Base-by-base conservation (phyloP, 2,113 vertebrate species). In the Calidris pygmaea region DNA sequence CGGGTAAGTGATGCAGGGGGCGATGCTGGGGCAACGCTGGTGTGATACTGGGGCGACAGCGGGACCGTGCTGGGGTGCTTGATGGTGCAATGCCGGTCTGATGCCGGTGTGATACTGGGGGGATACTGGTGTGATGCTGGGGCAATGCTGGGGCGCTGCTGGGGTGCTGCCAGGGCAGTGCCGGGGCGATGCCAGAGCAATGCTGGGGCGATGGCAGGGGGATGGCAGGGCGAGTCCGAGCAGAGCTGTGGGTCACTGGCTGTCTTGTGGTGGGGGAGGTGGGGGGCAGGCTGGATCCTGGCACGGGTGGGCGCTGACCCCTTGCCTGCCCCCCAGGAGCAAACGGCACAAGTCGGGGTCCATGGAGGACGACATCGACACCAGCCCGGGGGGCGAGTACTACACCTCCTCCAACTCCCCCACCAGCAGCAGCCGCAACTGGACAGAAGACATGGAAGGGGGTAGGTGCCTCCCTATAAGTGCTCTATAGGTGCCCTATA, bases 391-490 rank as follows among this genome's bases (percentile, higher is more conserved):
- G 45, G 99, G 99, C 41, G 99, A 99, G 90, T 99, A 99, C 96
- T 99, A 99, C 98, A 98, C 99, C 71, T 99, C 99, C 48, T 99
- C 99, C 68, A 99, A 98, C 89, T 99, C 99, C 55, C 99, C 99
- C 68, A 99, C 99, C 87, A 99, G 99, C 98, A 99, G 99, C 98
- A 99, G 98, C 97, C 98, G 99, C 91, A 99, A 99, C 98, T 99
- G 99, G 99, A 99, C 98, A 39, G 99, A 99, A 83, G 99, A 99
- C 95, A 99, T 99, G 98, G 99, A 99, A 98, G 99, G 99, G 98
- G 99, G 99, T 99, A 97, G 95, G 98, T 90, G 53, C 53, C 58
- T 45, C 48, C 14, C 29, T 50, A 6, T 17, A 45, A 21, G 34
- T 6, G 8, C 37, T 19, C 62, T 65, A 29, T 65, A 41, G 18